Percentiles rank a stretch among this genome's conserved stretches.
Conservation (phyloP, 2,888 invertebrate species). For the Chaetogeoica ovagalla region DNA sequence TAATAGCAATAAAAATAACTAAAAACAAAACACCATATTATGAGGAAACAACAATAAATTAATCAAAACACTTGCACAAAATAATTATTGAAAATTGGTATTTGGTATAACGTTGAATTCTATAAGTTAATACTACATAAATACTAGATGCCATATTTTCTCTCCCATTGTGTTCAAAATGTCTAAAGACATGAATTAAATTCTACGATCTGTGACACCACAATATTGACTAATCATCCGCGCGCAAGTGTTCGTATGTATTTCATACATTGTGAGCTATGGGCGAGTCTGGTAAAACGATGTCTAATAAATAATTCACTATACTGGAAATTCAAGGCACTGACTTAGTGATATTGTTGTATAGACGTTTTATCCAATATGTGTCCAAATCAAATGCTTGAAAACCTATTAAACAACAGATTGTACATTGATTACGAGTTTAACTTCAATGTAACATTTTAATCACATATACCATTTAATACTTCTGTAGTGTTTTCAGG, state of each 20-base stretch:
- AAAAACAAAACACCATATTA: conserved; percentile 42
- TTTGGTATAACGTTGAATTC: conserved; percentile 34
- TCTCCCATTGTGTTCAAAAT: conserved; percentile 31
- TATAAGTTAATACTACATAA: conserved; percentile 40
- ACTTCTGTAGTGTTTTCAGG: conserved; percentile 36
- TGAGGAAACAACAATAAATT: conserved; percentile 44
- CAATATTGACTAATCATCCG: conserved; percentile 37
- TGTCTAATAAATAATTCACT: conserved; percentile 40
- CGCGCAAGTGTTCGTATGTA: conserved; percentile 24
- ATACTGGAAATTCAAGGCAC: conserved; percentile 47
- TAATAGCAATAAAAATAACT: conserved; percentile 33
- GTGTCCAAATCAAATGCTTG: conserved; percentile 57
- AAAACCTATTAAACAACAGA: conserved; percentile 56
- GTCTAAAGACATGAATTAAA: conserved; percentile 30
- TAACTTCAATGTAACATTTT: background rate
- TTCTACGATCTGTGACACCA: conserved; percentile 37
- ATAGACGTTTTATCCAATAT: conserved; percentile 57
- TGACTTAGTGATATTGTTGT: conserved; percentile 56
- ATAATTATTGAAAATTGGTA: conserved; percentile 29
- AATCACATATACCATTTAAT: conserved; percentile 26
- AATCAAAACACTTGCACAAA: conserved; percentile 46
- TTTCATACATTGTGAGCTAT: conserved; percentile 44
- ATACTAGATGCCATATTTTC: conserved; percentile 42
- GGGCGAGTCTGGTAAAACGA: conserved; percentile 43
- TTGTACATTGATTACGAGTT: conserved; percentile 2